Conservation (phyloP, 1,140 invertebrate species). For the Drusus annulatus region DNA sequence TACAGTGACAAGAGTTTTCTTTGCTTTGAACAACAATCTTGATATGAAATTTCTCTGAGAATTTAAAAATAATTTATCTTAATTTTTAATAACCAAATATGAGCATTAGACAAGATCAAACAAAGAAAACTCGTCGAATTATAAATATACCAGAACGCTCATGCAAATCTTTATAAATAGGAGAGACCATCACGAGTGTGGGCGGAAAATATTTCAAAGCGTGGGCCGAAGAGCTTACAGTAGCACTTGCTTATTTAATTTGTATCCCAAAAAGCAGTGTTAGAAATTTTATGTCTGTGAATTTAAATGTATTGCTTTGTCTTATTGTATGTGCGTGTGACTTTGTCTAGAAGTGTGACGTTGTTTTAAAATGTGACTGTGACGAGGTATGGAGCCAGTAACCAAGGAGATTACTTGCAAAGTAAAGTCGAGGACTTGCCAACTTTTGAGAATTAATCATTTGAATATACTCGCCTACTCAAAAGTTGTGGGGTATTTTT, state of each 20-base stretch:
- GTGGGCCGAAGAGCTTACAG: neutral
- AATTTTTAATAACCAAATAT: too few species aligned
- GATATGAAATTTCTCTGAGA: too few species aligned
- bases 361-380: neutral
- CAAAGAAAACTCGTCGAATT: neutral
- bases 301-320: too few species aligned
- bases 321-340: too few species aligned
- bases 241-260: neutral
- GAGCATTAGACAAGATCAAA: too few species aligned
- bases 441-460: constrained; percentile 20
- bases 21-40: too few species aligned
- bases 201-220: neutral
- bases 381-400: neutral
- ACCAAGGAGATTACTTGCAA: constrained; percentile 11
- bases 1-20: too few species aligned
- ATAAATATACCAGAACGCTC: neutral
- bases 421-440: neutral
- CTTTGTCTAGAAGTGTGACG: too few species aligned
- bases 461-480: constrained; percentile 3
- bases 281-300: neutral
- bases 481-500: too few species aligned
- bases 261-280: constrained; percentile 2
- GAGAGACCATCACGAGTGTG: neutral
- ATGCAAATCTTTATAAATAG: neutral
- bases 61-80: too few species aligned